Base-by-base conservation (phyloP, 2,888 invertebrate species). In the Euzetes globulus region DNA sequence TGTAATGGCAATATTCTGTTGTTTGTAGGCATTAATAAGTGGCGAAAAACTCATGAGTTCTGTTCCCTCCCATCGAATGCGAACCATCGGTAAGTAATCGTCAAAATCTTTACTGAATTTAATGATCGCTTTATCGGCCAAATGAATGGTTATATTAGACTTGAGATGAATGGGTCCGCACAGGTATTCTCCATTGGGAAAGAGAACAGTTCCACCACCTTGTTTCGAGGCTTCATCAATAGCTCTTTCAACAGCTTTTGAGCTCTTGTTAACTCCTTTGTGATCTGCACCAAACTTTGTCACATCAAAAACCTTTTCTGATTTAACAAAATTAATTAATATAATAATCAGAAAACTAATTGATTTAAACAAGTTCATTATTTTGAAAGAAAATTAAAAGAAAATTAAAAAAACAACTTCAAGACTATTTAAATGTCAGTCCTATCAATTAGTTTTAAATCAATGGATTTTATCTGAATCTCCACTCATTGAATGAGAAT, bases 191-290 rank as follows among this genome's bases (percentile, higher is more conserved):
- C 68, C 68, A 5, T 19, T 13, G 13, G 68, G 68, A 27, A 47
- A 71, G 19, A 70, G 19, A 63, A 71, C 72, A 71, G 22, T 71
- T 47, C 72, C 72, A 11, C 72, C 72, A 4, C 72, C 72, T 6
- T 6, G 5, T 22, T 47, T 19, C 5, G 68, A 3, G 22, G 72
- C 72, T 17, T 68, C 72, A 15, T 22, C 65, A n/a, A 71, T 71
- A 6, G 72, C 72, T 37, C 68, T 41, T 13, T 4, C 5, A 5
- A 68, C 27, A 5, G 68, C 68, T 27, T 22, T 6, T n/a, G 25
- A 19, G 27, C 58, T 58, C 19, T 58, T 58, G 22, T 58, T 58
- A 13, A 58, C 22, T 22, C 58, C 58, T 22, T 58, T 58, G 11
- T 19, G 4, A 22, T 58, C 58, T 58, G 58, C 58, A 4, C 58